Percentiles rank a stretch among this genome's conserved stretches.
These are phyloP conservation scores for Euzophera pinguis DNA, from an alignment of 2,888 invertebrate genomes.

Conservation along the genomic window DNA sequence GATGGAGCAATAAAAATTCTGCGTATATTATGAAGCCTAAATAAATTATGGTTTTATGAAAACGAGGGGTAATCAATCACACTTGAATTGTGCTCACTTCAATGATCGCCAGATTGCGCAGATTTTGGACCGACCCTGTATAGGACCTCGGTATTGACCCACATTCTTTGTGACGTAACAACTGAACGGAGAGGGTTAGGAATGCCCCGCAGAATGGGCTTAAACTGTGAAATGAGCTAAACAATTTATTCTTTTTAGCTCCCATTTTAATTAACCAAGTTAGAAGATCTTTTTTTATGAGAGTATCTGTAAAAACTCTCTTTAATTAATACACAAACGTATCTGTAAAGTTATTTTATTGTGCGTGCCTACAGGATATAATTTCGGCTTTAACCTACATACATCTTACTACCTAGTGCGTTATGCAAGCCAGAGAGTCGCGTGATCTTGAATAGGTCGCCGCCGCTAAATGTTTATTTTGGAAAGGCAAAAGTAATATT, in stretches of 20 bases:
- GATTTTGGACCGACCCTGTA: constrained; percentile 13
- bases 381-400: too few relatives aligned
- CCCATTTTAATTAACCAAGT: constrained; percentile 4
- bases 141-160: constrained; percentile 16
- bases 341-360: too few relatives aligned
- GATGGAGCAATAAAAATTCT: background rate
- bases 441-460: too few relatives aligned
- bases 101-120: constrained; percentile 10
- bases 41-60: constrained; percentile 15
- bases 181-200: constrained; percentile 8
- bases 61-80: constrained; percentile 13
- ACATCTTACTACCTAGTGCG: too few relatives aligned
- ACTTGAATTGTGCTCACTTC: constrained; percentile 14
- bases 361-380: background rate
- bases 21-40: background rate
- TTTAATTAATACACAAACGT: too few relatives aligned
- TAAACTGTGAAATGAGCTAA: constrained; percentile 7
- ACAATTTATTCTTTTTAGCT: background rate
- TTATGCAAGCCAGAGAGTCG: too few relatives aligned
- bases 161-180: constrained; percentile 16
- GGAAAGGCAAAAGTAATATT: background rate
- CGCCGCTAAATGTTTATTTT: background rate
- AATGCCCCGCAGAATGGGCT: constrained; percentile 5
- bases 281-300: too few relatives aligned
- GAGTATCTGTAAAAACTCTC: too few relatives aligned